Evolutionary conservation across 2,888 invertebrate genomes (phyloP), one percentile per base, ranked within the genome.

Genomic region (Scaptomyza tumidula): DNA sequence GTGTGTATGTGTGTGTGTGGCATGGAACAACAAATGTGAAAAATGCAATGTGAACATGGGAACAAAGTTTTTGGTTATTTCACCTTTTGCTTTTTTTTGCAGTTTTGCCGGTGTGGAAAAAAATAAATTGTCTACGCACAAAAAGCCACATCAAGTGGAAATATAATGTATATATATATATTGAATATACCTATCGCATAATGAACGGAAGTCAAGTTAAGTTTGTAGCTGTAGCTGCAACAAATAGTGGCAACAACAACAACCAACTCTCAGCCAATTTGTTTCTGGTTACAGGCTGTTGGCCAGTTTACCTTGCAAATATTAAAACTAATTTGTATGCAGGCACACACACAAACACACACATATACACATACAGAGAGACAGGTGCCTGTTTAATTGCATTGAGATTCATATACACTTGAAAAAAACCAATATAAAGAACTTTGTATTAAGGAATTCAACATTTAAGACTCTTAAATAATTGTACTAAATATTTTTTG

Each of bases 31-130:
- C 6, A 49, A 45, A 49, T 52, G 43, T 49, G 14, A 19, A 44
- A 79, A 77, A 79, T 69, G 75, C 80, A 64, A 61, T 54, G 48
- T 67, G 46, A 76, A 74, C 74, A 80, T 82, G 78, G 72, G 70
- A 80, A 78, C 53, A 58, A 14, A 7, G 55, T 67, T 77, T 75
- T 62, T 37, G 48, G 46, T 58, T 80, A 62, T 80, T 44, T 43
- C 29, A 16, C 46, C n/a, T 33, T 33, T 33, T 33, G 33, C 1
- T 10, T 33, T 77, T 33, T 77, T 44, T 44, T 24, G 19, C 44
- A n/a, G 35, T 45, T 50, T 54, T 49, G 48, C 45, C 19, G 60
- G 63, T 72, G 60, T 75, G 76, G 76, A 72, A 75, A 75, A 75
- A 76, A 75, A 76, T 72, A 64, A 57, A 71, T 71, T 75, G 48